Percentiles rank a stretch among this genome's conserved stretches.
Evolutionary conservation across 2,797 vertebrate species (phyloP).

Genomic region (Thaleichthys pacificus): DNA sequence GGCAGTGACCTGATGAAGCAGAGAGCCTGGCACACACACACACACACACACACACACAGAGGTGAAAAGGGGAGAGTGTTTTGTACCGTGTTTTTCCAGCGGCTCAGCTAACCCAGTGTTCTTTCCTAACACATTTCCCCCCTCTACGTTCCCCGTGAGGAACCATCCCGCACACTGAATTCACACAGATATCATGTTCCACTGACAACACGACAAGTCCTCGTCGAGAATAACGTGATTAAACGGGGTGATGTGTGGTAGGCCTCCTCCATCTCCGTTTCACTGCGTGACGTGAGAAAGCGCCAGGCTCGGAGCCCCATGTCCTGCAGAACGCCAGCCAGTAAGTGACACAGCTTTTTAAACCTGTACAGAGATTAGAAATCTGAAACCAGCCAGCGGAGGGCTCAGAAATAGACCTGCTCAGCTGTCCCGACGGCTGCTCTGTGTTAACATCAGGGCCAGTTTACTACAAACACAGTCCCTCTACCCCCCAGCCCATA

Average conservation of each 20-base stretch:
- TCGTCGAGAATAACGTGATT: too few relatives aligned
- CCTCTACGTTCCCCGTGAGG: background rate
- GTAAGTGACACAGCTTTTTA: background rate
- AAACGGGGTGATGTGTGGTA: too few relatives aligned
- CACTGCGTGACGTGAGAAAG: background rate
- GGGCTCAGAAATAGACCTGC: constrained; percentile 27
- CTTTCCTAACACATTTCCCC: background rate
- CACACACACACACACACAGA: too few relatives aligned
- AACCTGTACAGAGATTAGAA: constrained; percentile 8
- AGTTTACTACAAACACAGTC: constrained; percentile 31
- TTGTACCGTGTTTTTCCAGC: background rate
- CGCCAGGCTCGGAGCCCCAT: background rate
- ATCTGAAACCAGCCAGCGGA: constrained; percentile 23
- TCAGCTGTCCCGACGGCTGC: constrained; percentile 8
- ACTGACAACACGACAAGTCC: background rate
- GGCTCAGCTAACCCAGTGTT: background rate
- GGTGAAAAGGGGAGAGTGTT: background rate
- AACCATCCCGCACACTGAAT: background rate
- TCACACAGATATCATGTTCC: background rate
- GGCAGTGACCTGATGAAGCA: background rate
- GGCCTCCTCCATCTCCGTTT: background rate
- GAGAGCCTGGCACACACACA: background rate
- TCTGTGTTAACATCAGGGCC: background rate
- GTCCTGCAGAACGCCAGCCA: background rate
- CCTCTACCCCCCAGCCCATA: background rate